Percentiles rank a stretch among this genome's conserved stretches.
Evolutionary conservation across 1,140 invertebrate species (phyloP).

Genomic region (Penaeus chinensis): DNA sequence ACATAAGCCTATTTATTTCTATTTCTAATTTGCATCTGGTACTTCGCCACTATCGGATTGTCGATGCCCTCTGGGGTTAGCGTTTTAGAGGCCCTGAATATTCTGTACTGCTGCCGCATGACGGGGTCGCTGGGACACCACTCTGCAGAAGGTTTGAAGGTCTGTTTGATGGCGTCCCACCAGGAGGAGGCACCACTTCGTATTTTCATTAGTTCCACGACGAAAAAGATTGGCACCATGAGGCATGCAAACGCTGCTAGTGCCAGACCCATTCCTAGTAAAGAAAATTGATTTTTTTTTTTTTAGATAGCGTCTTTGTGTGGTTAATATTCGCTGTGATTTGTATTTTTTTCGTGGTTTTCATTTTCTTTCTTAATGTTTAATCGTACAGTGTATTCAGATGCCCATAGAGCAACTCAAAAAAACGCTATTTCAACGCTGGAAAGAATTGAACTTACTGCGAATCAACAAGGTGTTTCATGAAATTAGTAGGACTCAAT

Average conservation of each 20-base stretch:
- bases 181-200: constrained; percentile 7
- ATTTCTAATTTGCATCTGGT: too few species aligned
- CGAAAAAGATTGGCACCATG: constrained; percentile 42
- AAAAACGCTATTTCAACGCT: not conserved
- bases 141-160: constrained; percentile 33
- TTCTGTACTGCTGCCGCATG: constrained; percentile 22
- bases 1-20: too few species aligned
- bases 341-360: too few species aligned
- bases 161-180: not conserved
- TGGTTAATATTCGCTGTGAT: too few species aligned
- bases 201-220: not conserved
- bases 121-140: constrained; percentile 45
- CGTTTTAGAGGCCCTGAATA: not conserved
- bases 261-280: constrained; percentile 38
- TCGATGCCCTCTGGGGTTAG: not conserved
- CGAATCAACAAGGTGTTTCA: too few species aligned
- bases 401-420: not conserved
- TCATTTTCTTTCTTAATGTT: not conserved
- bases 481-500: too few species aligned
- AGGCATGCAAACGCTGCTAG: constrained; percentile 14
- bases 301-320: not conserved
- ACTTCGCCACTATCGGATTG: not conserved
- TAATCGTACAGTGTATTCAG: not conserved
- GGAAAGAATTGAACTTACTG: too few species aligned
- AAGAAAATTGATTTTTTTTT: not conserved